These are phyloP conservation scores for Coracopsis vasa DNA, from an alignment of 2,113 vertebrate genomes.

Conservation along the genomic window DNA sequence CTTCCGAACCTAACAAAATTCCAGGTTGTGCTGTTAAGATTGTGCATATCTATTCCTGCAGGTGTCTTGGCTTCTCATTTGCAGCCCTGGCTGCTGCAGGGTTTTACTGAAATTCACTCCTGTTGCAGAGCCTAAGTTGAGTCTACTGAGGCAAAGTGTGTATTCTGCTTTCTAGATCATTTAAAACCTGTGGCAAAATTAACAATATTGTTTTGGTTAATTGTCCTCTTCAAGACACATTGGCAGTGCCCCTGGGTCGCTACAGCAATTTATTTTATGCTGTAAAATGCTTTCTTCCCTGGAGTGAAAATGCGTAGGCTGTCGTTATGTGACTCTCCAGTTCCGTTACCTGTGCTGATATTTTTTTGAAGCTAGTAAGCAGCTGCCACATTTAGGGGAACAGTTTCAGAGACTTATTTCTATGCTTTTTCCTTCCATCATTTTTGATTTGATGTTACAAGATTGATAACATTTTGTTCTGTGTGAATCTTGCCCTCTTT, in stretches of 20 bases:
- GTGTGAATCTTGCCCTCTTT: background rate
- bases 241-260: conserved; percentile 3
- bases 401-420: background rate
- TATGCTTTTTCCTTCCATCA: background rate
- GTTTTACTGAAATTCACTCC: background rate
- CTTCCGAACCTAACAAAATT: background rate
- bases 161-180: conserved; percentile 21
- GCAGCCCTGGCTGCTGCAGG: background rate
- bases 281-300: background rate
- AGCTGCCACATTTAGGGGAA: background rate
- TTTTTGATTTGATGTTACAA: background rate
- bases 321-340: background rate
- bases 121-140: background rate
- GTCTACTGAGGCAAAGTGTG: background rate
- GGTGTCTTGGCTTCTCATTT: background rate
- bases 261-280: background rate
- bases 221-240: background rate
- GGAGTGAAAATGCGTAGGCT: background rate
- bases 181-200: conserved; percentile 51
- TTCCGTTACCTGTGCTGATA: background rate
- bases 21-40: background rate
- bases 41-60: background rate
- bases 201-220: conserved; percentile 51
- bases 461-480: background rate
- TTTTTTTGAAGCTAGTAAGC: background rate